Base-by-base conservation (phyloP, 2,113 vertebrate species). In the Anolis sagrei region DNA sequence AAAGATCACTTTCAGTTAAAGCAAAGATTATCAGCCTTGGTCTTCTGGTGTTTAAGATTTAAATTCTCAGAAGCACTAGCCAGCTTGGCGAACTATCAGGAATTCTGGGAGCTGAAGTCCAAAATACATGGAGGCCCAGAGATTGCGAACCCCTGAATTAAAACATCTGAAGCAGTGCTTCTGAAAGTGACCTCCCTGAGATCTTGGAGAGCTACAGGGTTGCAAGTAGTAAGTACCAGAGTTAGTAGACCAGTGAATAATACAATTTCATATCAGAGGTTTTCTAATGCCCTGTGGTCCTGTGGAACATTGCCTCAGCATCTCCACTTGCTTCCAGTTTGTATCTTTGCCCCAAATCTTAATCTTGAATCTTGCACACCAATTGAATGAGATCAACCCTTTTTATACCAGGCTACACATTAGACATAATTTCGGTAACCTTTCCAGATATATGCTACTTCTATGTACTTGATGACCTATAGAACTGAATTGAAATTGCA, bases 401-500 rank as follows among this genome's bases (percentile, higher is more conserved):
- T 84, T 68, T 51, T 48, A 32, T 68, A 48, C 23, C 21, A 68
- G 44, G 16, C 29, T 19, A 66, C 11, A 51, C 7, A 49, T 51
- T 68, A 76, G 39, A 25, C 64, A 51, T n/a, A 84, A 29, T n/a
- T 76, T 66, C 51, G 68, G 27, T 7, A 68, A 51, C 49, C 61
- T 49, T 27, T 34, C 29, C 48, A 84, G 73, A 34, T n/a, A n/a
- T 76, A n/a, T 36, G 66, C 23, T 84, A 54, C 36, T 68, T 27
- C 25, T 58, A 14, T 2, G 10, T 54, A 54, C 10, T 54, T 54
- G 51, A 76, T 84, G 61, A 84, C 34, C 21, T 66, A 23, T 69
- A 32, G 23, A 85, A 34, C 36, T 76, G 75, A 44, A 85, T 69
- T n/a, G 16, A 69, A 85, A 78, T 78, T 61, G 32, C 76, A 61